A percentile compares a stretch with the other conserved stretches of the same genome.
phyloP scores from a whole-genome alignment of 2,888 invertebrate genomes.

The Graphium colonna region DNA sequence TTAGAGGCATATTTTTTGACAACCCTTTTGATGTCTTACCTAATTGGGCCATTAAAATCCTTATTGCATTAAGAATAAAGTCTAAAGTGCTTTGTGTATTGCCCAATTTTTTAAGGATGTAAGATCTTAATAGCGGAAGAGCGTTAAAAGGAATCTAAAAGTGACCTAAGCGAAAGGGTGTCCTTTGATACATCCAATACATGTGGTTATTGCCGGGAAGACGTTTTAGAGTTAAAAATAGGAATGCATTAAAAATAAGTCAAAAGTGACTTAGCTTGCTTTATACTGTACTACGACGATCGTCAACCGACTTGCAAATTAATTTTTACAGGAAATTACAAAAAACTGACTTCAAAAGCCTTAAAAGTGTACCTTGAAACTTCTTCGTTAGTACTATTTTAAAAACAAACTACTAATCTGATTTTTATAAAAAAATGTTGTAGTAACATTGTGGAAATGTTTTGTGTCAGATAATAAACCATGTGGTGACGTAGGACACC shows the following conservation, averaged over 20 bases:
- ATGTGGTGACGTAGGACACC: too few relatives aligned
- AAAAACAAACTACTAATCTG: too few relatives aligned
- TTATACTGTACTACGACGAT: too few relatives aligned
- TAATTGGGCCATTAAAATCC: slow-evolving; percentile 1
- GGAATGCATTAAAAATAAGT: neutral
- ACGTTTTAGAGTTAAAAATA: neutral
- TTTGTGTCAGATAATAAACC: too few relatives aligned
- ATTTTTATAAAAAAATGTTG: too few relatives aligned
- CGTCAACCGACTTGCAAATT: too few relatives aligned
- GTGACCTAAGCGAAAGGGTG: slow-evolving; percentile 45
- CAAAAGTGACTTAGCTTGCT: too few relatives aligned
- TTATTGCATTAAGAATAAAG: slow-evolving; percentile 23
- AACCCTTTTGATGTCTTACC: slow-evolving; percentile 12
- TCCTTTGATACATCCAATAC: slow-evolving; percentile 38
- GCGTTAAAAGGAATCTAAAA: slow-evolving; percentile 56
- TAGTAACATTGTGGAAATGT: too few relatives aligned
- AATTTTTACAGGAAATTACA: too few relatives aligned
- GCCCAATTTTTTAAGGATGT: slow-evolving; percentile 12
- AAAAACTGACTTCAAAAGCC: too few relatives aligned
- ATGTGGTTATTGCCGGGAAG: neutral
- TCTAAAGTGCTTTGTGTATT: slow-evolving; percentile 4
- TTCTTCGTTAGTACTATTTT: too few relatives aligned
- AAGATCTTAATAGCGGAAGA: slow-evolving; percentile 54
- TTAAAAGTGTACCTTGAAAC: too few relatives aligned
- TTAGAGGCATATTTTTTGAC: neutral